Conservation (phyloP, 2,888 invertebrate genomes). For the Cylloceria caligata region DNA sequence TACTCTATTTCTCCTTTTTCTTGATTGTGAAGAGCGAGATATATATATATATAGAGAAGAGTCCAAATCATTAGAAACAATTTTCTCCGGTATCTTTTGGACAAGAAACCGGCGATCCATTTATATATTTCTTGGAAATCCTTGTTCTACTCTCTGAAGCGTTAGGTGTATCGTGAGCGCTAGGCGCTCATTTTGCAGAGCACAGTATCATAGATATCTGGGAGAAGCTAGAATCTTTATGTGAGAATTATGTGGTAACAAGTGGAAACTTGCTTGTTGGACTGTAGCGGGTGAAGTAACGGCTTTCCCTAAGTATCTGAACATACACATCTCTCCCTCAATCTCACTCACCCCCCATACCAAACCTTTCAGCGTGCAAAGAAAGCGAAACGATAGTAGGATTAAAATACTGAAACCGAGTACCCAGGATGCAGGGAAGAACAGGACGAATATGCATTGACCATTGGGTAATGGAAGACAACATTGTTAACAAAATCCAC, state of each 20-base stretch:
- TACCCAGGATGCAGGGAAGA: slow-evolving; percentile 61
- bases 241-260: slow-evolving; percentile 49
- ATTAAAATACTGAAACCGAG: slow-evolving; percentile 70
- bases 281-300: slow-evolving; percentile 73
- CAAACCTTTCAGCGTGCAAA: slow-evolving; percentile 19
- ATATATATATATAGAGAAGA: too few species aligned
- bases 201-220: slow-evolving; percentile 14
- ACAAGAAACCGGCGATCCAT: slow-evolving; percentile 20
- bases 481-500: neutral
- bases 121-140: slow-evolving; percentile 59
- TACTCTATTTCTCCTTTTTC: slow-evolving; percentile 15
- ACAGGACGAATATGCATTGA: neutral
- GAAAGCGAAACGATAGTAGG: slow-evolving; percentile 8
- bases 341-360: slow-evolving; percentile 35
- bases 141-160: slow-evolving; percentile 30
- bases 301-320: slow-evolving; percentile 74
- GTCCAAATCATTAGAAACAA: slow-evolving; percentile 52
- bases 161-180: slow-evolving; percentile 44
- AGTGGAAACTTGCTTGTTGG: slow-evolving; percentile 64
- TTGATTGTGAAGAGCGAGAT: slow-evolving; percentile 5
- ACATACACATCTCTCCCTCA: slow-evolving; percentile 71
- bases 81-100: slow-evolving; percentile 27
- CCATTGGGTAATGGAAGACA: neutral
- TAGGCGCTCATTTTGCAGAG: slow-evolving; percentile 23
- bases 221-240: slow-evolving; percentile 41